A percentile compares a stretch with the other conserved stretches of the same genome.
Conservation (phyloP, 2,113 vertebrate species). For the Oenanthe melanoleuca region DNA sequence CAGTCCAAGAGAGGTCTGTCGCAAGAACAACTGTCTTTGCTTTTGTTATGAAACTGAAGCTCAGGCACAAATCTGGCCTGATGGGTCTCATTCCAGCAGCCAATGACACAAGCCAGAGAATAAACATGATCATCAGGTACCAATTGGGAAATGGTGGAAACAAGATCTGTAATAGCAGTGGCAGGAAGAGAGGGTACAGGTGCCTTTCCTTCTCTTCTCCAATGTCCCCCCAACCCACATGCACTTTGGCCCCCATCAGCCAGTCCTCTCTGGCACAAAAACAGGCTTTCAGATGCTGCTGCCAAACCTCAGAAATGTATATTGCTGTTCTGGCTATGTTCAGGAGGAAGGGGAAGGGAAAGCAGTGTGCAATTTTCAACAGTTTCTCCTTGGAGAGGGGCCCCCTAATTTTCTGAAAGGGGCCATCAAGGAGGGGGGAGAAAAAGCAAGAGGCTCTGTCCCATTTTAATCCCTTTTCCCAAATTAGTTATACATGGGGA, state of each 20-base stretch:
- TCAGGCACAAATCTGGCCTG: neutral
- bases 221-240: neutral
- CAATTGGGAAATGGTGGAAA: neutral
- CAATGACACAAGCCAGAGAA: neutral
- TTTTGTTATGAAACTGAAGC: constrained; percentile 45
- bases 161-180: neutral
- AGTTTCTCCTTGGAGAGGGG: constrained; percentile 67
- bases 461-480: constrained; percentile 54
- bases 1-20: constrained; percentile 35
- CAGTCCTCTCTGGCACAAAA: constrained; percentile 65
- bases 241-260: constrained; percentile 61
- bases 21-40: constrained; percentile 35
- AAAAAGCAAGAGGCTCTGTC: constrained; percentile 37
- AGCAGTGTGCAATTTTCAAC: constrained; percentile 70
- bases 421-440: constrained; percentile 45
- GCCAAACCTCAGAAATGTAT: constrained; percentile 78
- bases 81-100: constrained; percentile 7
- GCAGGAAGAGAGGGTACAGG: constrained; percentile 34
- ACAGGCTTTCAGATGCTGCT: constrained; percentile 64
- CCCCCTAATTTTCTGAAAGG: constrained; percentile 73
- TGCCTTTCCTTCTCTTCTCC: neutral
- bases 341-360: constrained; percentile 66
- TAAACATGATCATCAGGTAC: neutral
- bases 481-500: constrained; percentile 48
- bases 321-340: constrained; percentile 73